Evolutionary conservation across 64 coral and sea anemone genomes (phyloP), one percentile per base, ranked within the genome.

Genomic region (Catalaphyllia jardinei): DNA sequence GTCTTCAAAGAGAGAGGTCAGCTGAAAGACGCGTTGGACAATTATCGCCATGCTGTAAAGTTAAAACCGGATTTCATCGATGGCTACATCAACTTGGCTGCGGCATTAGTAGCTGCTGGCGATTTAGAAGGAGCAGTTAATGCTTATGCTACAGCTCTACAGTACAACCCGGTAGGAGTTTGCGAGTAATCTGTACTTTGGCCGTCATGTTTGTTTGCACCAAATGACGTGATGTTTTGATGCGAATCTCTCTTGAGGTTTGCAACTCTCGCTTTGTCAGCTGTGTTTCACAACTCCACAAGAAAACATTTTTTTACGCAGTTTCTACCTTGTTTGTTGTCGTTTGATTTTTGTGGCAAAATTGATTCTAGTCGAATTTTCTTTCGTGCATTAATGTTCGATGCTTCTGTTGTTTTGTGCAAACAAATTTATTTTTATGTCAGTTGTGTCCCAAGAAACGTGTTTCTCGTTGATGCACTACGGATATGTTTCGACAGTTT

Each of bases 1-100:
- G 97, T 99, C 31, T 99, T 91, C 91, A 99, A 99, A 93, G 97
- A 99, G 83, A 91, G 97, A 77, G 97, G 97, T 50, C 97, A 99
- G 79, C 78, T 99, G 62, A 99, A 99, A 75, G 97, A 99, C 52
- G 97, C 97, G 25, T 88, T 99, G 10, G 94, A 95, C 79, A 99
- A 99, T 73, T 99, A 99, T 76, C 91, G 97, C 72, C 97, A 99
- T 78, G 97, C 97, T 38, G 97, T 99, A 8, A 99, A 99, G 91
- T 84, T 99, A 61, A 99, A 99, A 84, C 97, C 97, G 4, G 97
- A 99, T 88, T 99, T 99, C 60, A 99, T 99, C 74, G 97, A 99
- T 91, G 97, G 97, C 35, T 99, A 99, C 52, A 99, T 99, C 51
- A 99, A 99, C 74, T 91, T 99, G 86, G 97, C 97, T 69, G 97